phyloP scores from a whole-genome alignment of 2,113 vertebrate genomes.

The Larimichthys crocea region DNA sequence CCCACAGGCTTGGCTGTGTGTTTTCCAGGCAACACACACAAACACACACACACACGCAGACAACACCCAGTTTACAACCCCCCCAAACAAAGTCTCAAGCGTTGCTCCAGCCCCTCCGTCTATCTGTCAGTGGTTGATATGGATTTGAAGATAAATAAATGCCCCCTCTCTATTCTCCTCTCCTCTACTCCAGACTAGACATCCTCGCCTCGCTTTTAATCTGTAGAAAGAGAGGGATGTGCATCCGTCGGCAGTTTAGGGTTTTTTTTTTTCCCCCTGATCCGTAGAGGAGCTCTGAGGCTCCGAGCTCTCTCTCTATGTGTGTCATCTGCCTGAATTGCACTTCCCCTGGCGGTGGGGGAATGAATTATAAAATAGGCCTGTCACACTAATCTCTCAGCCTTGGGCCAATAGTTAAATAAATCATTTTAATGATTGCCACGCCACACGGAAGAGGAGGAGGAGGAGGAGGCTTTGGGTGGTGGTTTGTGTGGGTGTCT shows the following conservation, averaged over 20 bases:
- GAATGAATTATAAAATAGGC: slow-evolving; percentile 84
- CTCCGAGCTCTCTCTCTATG: slow-evolving; percentile 69
- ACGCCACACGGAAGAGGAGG: slow-evolving; percentile 65
- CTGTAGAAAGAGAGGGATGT: slow-evolving; percentile 70
- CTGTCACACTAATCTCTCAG: slow-evolving; percentile 85
- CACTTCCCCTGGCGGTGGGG: slow-evolving; percentile 77
- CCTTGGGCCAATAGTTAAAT: slow-evolving; percentile 83
- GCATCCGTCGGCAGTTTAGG: slow-evolving; percentile 74
- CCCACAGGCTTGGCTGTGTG: slow-evolving; percentile 58
- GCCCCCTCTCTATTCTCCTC: slow-evolving; percentile 57
- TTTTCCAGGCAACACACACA: slow-evolving; percentile 35
- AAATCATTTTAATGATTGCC: slow-evolving; percentile 85
- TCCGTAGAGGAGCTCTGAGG: slow-evolving; percentile 62
- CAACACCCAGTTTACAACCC: slow-evolving; percentile 50
- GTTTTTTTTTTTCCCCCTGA: slow-evolving; percentile 41
- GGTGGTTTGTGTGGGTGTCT: slow-evolving; percentile 68
- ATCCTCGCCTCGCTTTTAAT: slow-evolving; percentile 68
- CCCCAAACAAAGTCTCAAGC: slow-evolving; percentile 49
- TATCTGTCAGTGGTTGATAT: slow-evolving; percentile 72
- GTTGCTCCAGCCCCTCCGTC: slow-evolving; percentile 36
- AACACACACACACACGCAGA: slow-evolving; percentile 23
- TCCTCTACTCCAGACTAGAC: slow-evolving; percentile 68
- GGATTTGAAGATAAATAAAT: slow-evolving; percentile 77
- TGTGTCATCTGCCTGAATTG: slow-evolving; percentile 78
- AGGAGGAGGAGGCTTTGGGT: slow-evolving; percentile 62